These are phyloP conservation scores for Brenthis ino DNA, from an alignment of 2,888 invertebrate species.

Conservation along the genomic window DNA sequence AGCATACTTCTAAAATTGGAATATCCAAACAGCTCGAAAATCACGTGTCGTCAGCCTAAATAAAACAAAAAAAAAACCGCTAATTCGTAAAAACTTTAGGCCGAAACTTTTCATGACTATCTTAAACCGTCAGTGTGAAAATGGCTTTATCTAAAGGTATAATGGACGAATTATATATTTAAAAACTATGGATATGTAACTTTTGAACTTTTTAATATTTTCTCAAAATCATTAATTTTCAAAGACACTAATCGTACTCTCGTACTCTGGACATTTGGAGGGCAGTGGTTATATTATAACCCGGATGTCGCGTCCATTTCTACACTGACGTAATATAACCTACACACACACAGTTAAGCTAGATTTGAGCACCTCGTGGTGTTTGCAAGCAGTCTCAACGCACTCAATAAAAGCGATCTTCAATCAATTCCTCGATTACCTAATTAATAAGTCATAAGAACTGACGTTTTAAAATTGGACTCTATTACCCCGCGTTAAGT, in stretches of 20 bases:
- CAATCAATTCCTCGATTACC: slow-evolving; percentile 38
- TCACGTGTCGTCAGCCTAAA: slow-evolving; percentile 19
- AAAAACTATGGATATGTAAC: slow-evolving; percentile 19
- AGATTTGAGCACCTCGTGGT: slow-evolving; percentile 36
- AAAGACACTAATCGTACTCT: too few relatives aligned
- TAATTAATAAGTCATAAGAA: slow-evolving; percentile 24
- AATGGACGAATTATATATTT: slow-evolving; percentile 10
- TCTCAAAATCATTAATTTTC: too few relatives aligned
- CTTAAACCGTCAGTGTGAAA: slow-evolving; percentile 16
- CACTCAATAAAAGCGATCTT: slow-evolving; percentile 34
- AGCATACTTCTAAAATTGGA: slow-evolving; percentile 32
- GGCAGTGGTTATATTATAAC: neutral
- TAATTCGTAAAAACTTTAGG: slow-evolving; percentile 26
- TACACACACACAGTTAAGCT: slow-evolving; percentile 20
- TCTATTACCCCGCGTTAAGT: slow-evolving; percentile 23
- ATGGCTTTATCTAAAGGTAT: slow-evolving; percentile 8
- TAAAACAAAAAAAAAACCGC: neutral
- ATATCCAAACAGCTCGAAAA: slow-evolving; percentile 35
- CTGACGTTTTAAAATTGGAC: slow-evolving; percentile 8
- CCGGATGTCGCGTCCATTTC: neutral
- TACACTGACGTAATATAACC: slow-evolving; percentile 11
- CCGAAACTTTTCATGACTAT: slow-evolving; percentile 24
- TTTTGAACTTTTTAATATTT: slow-evolving; percentile 12
- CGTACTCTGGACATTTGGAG: too few relatives aligned
- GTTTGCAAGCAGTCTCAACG: slow-evolving; percentile 42